A percentile compares a stretch with the other conserved stretches of the same genome.
Evolutionary conservation across 2,797 vertebrate species (phyloP).

Genomic region (Hypotaenidia philippensis): DNA sequence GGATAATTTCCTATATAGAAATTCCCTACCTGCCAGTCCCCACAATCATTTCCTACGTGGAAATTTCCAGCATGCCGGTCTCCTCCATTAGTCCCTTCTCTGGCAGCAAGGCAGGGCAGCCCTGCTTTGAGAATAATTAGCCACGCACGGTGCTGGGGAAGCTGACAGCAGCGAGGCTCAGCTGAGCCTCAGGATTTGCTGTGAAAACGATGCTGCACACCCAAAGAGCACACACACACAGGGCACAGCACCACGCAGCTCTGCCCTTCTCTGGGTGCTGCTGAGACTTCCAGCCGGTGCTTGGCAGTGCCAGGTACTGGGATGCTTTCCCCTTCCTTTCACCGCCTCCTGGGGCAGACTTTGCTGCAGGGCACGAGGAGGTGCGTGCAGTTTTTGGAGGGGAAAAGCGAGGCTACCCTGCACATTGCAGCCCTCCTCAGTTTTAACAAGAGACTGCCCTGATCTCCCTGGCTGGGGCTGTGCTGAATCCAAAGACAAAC

Average conservation of each 20-base stretch:
- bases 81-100: not conserved
- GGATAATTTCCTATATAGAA: not conserved
- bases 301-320: not conserved
- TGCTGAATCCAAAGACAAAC: not conserved
- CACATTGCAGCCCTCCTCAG: not conserved
- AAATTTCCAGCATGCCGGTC: not conserved
- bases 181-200: not conserved
- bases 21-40: not conserved
- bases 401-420: not conserved
- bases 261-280: not conserved
- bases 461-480: not conserved
- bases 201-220: not conserved
- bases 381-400: conserved; percentile 11
- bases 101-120: not conserved
- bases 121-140: not conserved
- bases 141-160: not conserved
- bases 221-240: not conserved
- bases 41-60: not conserved
- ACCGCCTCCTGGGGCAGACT: not conserved
- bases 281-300: not conserved
- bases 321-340: not conserved
- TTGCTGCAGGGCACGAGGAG: not conserved
- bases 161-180: not conserved
- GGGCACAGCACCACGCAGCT: not conserved
- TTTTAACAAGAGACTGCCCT: not conserved